Evolutionary conservation across 1,140 invertebrate species (phyloP).

Genomic region (Euwallacea similis): DNA sequence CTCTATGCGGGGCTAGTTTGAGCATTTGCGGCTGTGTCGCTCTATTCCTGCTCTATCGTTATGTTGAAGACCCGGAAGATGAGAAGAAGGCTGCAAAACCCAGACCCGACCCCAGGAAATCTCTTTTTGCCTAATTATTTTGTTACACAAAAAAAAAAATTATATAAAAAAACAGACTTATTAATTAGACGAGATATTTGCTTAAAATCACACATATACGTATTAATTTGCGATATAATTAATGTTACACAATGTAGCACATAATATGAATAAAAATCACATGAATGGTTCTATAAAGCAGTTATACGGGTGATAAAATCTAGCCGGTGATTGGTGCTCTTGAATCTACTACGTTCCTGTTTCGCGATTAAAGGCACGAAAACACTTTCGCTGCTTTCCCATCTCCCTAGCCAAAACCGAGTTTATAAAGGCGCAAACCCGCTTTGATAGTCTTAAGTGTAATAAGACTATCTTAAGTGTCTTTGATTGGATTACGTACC

Average conservation of each 20-base stretch:
- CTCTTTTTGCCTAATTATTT: slow-evolving; percentile 21
- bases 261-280: too few species aligned
- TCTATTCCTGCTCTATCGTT: slow-evolving; percentile 39
- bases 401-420: slow-evolving; percentile 4
- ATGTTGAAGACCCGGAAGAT: slow-evolving; percentile 21
- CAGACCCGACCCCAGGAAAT: slow-evolving; percentile 24
- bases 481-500: not conserved
- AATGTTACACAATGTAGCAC: too few species aligned
- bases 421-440: slow-evolving; percentile 8
- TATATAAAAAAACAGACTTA: too few species aligned
- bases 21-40: slow-evolving; percentile 34
- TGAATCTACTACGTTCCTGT: slow-evolving; percentile 1
- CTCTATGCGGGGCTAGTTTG: slow-evolving; percentile 25
- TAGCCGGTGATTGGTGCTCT: not conserved
- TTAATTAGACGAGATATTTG: too few species aligned
- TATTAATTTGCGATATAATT: too few species aligned
- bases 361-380: not conserved
- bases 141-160: too few species aligned
- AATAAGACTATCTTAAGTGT: not conserved
- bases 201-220: too few species aligned
- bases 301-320: not conserved
- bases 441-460: slow-evolving; percentile 4
- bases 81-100: not conserved
- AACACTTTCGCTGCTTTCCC: slow-evolving; percentile 15
- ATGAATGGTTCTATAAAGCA: not conserved